Evolutionary conservation across 2,113 vertebrate genomes (phyloP).

Genomic region (Orientallactaga bullata): DNA sequence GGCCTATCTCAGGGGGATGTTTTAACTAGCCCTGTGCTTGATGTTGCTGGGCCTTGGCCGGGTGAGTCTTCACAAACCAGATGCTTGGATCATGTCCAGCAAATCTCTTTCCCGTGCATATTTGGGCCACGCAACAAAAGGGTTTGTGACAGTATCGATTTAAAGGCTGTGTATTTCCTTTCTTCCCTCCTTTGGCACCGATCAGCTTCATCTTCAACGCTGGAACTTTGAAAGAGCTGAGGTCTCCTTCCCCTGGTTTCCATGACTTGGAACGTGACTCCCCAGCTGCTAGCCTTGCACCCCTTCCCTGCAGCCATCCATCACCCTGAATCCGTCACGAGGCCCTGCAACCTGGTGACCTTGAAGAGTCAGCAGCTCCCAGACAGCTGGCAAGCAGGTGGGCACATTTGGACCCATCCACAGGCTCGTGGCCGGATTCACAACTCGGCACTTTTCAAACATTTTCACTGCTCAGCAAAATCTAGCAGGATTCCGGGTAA

Average conservation of each 20-base stretch:
- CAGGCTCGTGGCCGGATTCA: neutral
- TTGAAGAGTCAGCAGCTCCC: constrained; percentile 31
- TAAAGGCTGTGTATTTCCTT: neutral
- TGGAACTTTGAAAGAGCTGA: neutral
- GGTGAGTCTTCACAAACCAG: neutral
- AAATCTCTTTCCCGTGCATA: neutral
- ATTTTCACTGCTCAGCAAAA: constrained; percentile 61
- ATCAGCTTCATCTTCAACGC: neutral
- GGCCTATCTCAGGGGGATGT: neutral
- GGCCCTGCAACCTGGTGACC: neutral
- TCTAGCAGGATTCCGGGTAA: neutral
- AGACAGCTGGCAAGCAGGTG: constrained; percentile 55
- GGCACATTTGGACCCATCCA: neutral
- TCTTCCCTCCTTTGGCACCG: constrained; percentile 30
- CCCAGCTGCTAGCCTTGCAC: neutral
- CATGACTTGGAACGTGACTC: neutral
- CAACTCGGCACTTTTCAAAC: constrained; percentile 1
- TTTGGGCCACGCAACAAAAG: neutral
- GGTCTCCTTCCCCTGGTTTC: neutral
- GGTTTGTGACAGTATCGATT: neutral
- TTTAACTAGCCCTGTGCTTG: neutral
- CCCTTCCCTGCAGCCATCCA: neutral
- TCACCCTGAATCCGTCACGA: neutral
- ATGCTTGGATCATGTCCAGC: no score
- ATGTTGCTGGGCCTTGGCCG: neutral